Conservation (phyloP, 2,888 invertebrate species). For the Nasonia oneida region DNA sequence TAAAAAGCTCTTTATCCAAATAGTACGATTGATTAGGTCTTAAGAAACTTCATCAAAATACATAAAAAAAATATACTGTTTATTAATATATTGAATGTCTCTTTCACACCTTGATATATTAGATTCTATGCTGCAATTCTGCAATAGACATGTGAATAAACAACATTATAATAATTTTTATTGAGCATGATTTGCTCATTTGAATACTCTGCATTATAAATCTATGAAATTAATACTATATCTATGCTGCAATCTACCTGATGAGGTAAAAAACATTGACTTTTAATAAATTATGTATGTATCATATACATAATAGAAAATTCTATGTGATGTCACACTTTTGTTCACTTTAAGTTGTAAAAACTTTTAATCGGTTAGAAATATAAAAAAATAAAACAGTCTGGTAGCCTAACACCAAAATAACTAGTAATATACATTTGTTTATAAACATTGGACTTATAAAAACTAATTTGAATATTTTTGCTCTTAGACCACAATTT, state of each 20-base stretch:
- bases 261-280: slow-evolving; percentile 28
- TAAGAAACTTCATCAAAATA: slow-evolving; percentile 30
- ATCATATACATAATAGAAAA: slow-evolving; percentile 1
- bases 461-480: slow-evolving; percentile 11
- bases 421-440: background rate
- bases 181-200: slow-evolving; percentile 12
- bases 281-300: background rate
- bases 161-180: slow-evolving; percentile 36
- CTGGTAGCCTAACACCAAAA: background rate
- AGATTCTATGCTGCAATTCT: slow-evolving; percentile 18
- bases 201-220: slow-evolving; percentile 37
- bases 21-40: slow-evolving; percentile 43
- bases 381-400: background rate
- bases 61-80: slow-evolving; percentile 30
- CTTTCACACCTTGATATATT: slow-evolving; percentile 11
- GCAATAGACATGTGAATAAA: slow-evolving; percentile 23
- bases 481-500: background rate
- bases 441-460: slow-evolving; percentile 6
- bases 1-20: slow-evolving; percentile 22
- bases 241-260: slow-evolving; percentile 24
- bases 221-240: slow-evolving; percentile 54
- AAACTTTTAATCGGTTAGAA: slow-evolving; percentile 9
- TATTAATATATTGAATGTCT: slow-evolving; percentile 15
- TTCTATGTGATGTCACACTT: slow-evolving; percentile 10
- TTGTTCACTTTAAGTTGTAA: background rate